Evolutionary conservation across 2,797 vertebrate genomes (phyloP), one percentile per base, ranked within the genome.

Genomic region (Oryzias dopingdopingensis): DNA sequence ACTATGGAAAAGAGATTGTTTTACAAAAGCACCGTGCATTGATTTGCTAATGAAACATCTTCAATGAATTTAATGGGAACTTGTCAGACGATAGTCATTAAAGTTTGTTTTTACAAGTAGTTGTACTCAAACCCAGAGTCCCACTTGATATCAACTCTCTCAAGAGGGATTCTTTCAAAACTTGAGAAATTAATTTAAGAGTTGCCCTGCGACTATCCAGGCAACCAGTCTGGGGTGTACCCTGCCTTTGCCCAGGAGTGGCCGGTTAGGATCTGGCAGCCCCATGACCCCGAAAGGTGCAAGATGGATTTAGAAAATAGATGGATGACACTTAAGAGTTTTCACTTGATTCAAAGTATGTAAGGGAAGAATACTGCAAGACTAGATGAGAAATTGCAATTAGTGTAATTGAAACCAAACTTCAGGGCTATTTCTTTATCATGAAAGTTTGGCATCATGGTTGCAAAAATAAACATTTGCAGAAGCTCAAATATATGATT

Each of bases 151-250:
- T 29, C 50, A 37, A 37, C 32, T 37, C 32, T 37, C 32, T 10
- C 10, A 37, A 12, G 32, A 37, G 32, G 12, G 32, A 12, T 2
- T 12, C 3, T 3, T 37, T 37, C 10, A 49, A 56, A 62, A 20
- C 56, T 49, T 62, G 49, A 62, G 47, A 50, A 42, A 69, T 46
- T 22, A 52, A 60, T 62, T 57, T n/a, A 58, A 67, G 56, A 50
- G 4, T 45, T 61, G 20, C 2, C 20, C 20, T 22, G 3, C 20
- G 20, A 22, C 20, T 2, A 3, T n/a, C 20, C 20, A 22, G 20
- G 20, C 20, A 22, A 22, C 20, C 20, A 3, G 20, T 22, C 20
- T 3, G 20, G 20, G 20, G 20, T 22, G 2, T 22, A 22, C 20
- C 2, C 20, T 22, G 20, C 20, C 20, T 22, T 22, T 22, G 20